Evolutionary conservation across 2,113 vertebrate species (phyloP), one percentile per base, ranked within the genome.

Genomic region (Cavia porcellus): DNA sequence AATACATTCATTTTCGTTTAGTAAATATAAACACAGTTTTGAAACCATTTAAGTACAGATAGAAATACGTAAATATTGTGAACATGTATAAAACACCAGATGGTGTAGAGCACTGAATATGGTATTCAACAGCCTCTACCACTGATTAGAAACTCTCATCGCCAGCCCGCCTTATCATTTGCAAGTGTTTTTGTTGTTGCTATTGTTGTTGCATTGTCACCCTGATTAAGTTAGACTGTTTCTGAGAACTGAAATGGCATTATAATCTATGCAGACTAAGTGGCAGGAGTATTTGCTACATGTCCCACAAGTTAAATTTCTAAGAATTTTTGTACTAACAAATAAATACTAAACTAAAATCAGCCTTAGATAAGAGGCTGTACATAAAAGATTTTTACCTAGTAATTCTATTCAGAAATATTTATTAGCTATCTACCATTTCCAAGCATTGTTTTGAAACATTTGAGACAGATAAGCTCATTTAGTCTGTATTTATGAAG

Each of bases 111-210:
- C 3, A 12, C 32, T n/a, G 13, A 90, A 14, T 1, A 5, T 1
- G 7, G 1, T 22, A 13, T 82, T 75, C 45, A 82, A 35, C 1
- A 30, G 45, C 2, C 17, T n/a, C 66, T 38, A 9, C 38, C 20
- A 38, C 35, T 8, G 20, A 70, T 45, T 3, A 25, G 25, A 85
- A 45, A 83, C 42, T 35, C 28, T 50, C 11, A 59, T 7, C 1
- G 28, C 45, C 1, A 57, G 5, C 2, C 6, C 3, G 32, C 11
- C 8, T 32, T 11, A 32, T 57, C 7, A 42, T 38, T 4, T 4
- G 24, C 62, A 24, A 89, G 4, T 0, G 8, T 17, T 1, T 38
- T 64, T 81, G 12, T 30, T 50, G 61, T 66, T 22, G 10, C 24
- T 77, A 30, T 55, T 22, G 28, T n/a, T 74, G 55, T 59, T 2